Conservation (phyloP, 2,888 invertebrate species). For the Pseudanteris insignis region DNA sequence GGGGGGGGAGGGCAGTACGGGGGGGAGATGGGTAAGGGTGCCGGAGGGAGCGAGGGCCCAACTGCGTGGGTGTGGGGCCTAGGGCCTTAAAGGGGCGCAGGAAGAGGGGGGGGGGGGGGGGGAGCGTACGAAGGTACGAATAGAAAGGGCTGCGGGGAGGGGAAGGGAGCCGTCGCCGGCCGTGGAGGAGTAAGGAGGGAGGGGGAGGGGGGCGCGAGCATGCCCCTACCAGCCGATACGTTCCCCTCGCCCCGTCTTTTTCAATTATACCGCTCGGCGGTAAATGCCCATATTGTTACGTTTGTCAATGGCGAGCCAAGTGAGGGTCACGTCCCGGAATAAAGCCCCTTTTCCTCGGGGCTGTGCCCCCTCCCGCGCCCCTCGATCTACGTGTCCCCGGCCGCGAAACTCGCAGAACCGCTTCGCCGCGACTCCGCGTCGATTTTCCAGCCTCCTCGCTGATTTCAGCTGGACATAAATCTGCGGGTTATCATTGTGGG, state of each 20-base stretch:
- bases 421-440: conserved; percentile 30
- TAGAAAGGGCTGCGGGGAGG: no score
- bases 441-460: conserved; percentile 40
- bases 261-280: conserved; percentile 65
- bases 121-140: no score
- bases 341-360: conserved; percentile 50
- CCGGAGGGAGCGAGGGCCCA: no score
- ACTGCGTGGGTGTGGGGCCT: no score
- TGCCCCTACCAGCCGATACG: no score
- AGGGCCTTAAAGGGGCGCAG: no score
- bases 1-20: no score
- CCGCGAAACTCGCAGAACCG: conserved; percentile 38
- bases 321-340: conserved; percentile 63
- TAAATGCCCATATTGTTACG: conserved; percentile 67
- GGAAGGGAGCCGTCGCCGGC: no score
- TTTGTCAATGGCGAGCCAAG: conserved; percentile 65
- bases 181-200: no score
- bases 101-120: no score
- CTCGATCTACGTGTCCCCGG: conserved; percentile 12
- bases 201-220: no score
- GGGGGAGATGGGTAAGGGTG: no score
- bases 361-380: conserved; percentile 13
- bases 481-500: conserved; percentile 33
- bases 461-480: conserved; percentile 13
- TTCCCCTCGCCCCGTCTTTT: conserved; percentile 55